Conservation (phyloP, 2,888 invertebrate genomes). For the Phania funesta region DNA sequence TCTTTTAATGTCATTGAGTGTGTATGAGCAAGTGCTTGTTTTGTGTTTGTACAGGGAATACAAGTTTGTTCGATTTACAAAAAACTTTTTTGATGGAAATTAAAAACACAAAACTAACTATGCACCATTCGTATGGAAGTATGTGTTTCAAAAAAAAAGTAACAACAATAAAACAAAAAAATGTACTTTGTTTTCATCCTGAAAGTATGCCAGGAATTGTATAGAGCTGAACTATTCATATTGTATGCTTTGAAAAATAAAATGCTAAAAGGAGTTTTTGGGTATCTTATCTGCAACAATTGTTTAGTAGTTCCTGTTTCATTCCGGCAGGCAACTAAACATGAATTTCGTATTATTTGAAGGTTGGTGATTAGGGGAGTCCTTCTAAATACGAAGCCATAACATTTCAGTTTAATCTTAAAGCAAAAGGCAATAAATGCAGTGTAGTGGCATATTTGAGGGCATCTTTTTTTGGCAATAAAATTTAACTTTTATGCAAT, state of each 20-base stretch:
- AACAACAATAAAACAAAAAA: slow-evolving; percentile 25
- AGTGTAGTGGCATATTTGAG: too few species aligned
- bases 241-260: slow-evolving; percentile 3
- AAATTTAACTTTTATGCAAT: too few species aligned
- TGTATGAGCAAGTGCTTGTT: background rate
- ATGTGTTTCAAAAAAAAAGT: background rate
- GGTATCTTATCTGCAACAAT: slow-evolving; percentile 24
- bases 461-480: too few species aligned
- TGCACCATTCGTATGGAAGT: background rate
- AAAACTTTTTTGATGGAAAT: slow-evolving; percentile 40
- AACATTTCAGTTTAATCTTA: too few species aligned
- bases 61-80: background rate
- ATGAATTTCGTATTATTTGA: slow-evolving; percentile 7
- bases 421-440: too few species aligned
- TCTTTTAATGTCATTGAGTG: background rate
- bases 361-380: background rate
- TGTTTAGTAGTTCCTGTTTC: slow-evolving; percentile 42
- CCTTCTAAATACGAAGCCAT: too few species aligned
- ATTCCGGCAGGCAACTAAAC: slow-evolving; percentile 31
- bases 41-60: slow-evolving; percentile 9
- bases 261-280: background rate
- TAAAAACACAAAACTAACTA: background rate
- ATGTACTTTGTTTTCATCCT: slow-evolving; percentile 40
- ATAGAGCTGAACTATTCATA: background rate
- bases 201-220: slow-evolving; percentile 52